Base-by-base conservation (phyloP, 2,113 vertebrate genomes). In the Sorex araneus region DNA sequence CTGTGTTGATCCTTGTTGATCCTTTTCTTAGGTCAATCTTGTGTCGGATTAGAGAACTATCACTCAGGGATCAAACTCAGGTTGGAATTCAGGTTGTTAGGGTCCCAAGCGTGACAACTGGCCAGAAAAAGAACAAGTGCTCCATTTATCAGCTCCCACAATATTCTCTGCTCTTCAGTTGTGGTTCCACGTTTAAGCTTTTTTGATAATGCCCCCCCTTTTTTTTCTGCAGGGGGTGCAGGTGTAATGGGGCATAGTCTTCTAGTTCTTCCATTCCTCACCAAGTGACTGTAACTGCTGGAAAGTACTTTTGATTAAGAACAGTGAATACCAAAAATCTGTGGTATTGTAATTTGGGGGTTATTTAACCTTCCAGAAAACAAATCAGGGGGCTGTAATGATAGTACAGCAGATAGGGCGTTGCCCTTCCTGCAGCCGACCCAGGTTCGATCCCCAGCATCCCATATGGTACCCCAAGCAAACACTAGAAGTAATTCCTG, bases 291-390 rank as follows among this genome's bases (percentile, higher is more conserved):
- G 0, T 43, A 36, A 64, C 40, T 73, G 11, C 74, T 69, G 0
- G 3, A 1, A 81, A 67, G 27, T 77, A 21, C 69, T 47, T 92
- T 92, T 84, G n/a, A 76, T 21, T 70, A 63, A 11, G 43, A 30
- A 36, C 2, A 77, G 15, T 92, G 84, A 83, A 84, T 81, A 43
- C 32, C 84, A 92, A 90, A 90, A 94, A 81, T 84, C 54, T 45
- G 2, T 84, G 47, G 34, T 16, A 85, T 67, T 84, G 8, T 3
- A 82, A 28, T 43, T 89, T 89, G 30, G 2, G 18, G 6, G 57
- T 60, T 71, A 25, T 83, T 64, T 93, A 34, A 73, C 40, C 64
- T 90, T 87, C 63, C 40, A 69, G 50, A 85, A 60, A 91, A 89
- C 30, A 83, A 73, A 57, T 30, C 63, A 21, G 40, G 40, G 7